phyloP scores from a whole-genome alignment of 2,113 vertebrate species.

The Pycnonotus jocosus region DNA sequence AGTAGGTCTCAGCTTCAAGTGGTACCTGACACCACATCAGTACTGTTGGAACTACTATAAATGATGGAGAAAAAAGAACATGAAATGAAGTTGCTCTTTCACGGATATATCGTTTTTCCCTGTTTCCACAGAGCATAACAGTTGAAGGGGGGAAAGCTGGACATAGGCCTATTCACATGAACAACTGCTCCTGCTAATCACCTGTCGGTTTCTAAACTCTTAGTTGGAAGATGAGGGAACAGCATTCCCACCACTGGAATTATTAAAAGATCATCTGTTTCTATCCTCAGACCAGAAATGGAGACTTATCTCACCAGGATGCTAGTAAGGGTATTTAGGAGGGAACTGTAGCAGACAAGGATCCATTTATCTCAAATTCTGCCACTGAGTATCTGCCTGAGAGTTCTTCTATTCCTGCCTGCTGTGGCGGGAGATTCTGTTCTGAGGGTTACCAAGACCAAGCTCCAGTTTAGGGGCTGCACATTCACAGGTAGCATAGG shows the following conservation, averaged over 20 bases:
- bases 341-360: background rate
- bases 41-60: background rate
- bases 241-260: constrained; percentile 40
- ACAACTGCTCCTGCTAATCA: constrained; percentile 64
- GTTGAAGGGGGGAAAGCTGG: constrained; percentile 42
- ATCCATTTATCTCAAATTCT: background rate
- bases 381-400: background rate
- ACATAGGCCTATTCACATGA: constrained; percentile 24
- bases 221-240: background rate
- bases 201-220: constrained; percentile 37
- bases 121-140: background rate
- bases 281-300: background rate
- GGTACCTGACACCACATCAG: background rate
- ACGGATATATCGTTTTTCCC: background rate
- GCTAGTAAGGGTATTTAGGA: background rate
- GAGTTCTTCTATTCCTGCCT: background rate
- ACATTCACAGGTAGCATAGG: fast-evolving
- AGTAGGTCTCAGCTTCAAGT: background rate
- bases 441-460: background rate
- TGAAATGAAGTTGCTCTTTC: background rate
- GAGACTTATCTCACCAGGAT: background rate
- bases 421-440: background rate
- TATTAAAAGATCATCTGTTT: constrained; percentile 49
- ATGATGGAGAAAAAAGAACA: background rate
- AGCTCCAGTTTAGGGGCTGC: background rate